Evolutionary conservation across 1,140 invertebrate species (phyloP), one percentile per base, ranked within the genome.

Genomic region (Drosophila auraria): DNA sequence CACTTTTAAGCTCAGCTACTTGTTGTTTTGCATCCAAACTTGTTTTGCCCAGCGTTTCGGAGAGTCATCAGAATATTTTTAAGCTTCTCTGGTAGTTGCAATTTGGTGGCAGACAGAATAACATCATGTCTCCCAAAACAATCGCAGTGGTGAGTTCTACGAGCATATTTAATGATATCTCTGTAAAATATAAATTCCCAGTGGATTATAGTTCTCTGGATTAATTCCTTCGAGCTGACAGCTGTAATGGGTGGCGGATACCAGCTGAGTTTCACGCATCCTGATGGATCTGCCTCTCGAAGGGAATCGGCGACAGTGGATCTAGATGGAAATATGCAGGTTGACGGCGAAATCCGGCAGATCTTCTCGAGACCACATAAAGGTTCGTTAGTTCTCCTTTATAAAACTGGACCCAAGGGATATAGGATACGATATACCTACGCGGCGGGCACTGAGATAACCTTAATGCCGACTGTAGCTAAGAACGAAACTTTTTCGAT

Each of bases 81-180:
- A 23, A 5, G 15, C 33, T 47, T 33, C 11, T 27, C 27, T 14
- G 27, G 17, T 59, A 73, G 51, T 73, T 73, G 53, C 66, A 73
- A 44, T 36, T 50, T 14, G 53, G 27, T 25, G 36, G 17, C 70
- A 47, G 42, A 36, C 7, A 15, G 12, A 17, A 33, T 53, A 59
- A 72, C 70, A 72, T 51, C 70, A 72, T 72, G 70, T 50, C 66
- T 36, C 27, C 4, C 36, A 50, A 30, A 40, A 36, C 23, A 33
- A 50, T 44, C 14, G n/a, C 20, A 7, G 44, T 27, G 53, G 70
- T 72, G 66, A 59, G 53, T 71, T 1, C 8, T n/a, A 3, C 15
- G 8, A 11, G 6, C 15, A 23, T 15, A 12, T 25, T 5, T 36
- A 9, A n/a, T 20, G 23, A 25, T 25, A 45, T 23, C 12, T 11